phyloP scores from a whole-genome alignment of 2,113 vertebrate species.

The Trematocara nigrifrons region DNA sequence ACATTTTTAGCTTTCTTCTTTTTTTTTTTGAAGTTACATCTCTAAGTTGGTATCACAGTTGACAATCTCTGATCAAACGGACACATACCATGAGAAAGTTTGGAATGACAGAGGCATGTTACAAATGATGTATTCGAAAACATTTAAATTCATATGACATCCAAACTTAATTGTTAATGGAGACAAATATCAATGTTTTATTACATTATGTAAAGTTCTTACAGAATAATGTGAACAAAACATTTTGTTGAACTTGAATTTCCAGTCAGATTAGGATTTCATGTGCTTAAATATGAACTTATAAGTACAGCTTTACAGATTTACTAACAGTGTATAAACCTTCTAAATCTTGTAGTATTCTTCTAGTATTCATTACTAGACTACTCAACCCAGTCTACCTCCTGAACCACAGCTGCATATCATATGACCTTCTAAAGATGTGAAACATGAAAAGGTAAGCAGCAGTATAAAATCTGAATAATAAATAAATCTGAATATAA shows the following conservation, averaged over 20 bases:
- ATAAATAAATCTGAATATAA: not conserved
- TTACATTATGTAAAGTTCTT: not conserved
- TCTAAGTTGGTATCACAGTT: not conserved
- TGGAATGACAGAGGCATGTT: not conserved
- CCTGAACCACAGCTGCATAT: not conserved
- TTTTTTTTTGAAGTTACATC: not conserved
- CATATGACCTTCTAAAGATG: not conserved
- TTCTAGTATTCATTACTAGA: not conserved
- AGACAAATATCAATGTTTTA: not conserved
- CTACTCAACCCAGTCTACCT: fast-evolving
- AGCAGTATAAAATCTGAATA: not conserved
- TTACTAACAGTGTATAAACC: not conserved
- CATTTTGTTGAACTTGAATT: not conserved
- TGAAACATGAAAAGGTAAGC: not conserved
- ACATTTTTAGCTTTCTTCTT: not conserved
- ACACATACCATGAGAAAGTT: not conserved
- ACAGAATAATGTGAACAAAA: not conserved
- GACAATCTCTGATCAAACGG: not conserved
- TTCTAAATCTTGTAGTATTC: not conserved
- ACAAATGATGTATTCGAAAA: not conserved
- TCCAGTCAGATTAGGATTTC: not conserved
- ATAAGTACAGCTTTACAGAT: not conserved
- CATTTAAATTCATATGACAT: not conserved
- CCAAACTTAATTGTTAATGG: not conserved
- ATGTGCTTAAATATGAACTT: not conserved